Base-by-base conservation (phyloP, 92 coral and sea anemone species). In the Parazoanthus atlanticus region DNA sequence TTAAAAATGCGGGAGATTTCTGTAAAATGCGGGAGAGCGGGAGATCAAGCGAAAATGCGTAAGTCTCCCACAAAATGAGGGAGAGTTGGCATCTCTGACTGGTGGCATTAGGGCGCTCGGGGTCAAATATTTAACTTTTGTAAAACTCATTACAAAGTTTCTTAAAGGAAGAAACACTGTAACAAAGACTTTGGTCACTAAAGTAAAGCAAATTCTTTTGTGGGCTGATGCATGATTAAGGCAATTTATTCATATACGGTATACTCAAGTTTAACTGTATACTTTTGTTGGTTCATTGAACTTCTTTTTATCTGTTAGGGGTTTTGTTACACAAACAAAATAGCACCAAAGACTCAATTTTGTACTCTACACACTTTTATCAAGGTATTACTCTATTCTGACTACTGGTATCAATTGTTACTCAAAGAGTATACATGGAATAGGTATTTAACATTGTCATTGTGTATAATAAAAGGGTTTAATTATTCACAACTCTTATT, bases 301-400 rank as follows among this genome's bases (percentile, higher is more conserved):
- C 47, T 75, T 75, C 47, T 75, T 74, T 75, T 75, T 19, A 40
- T 75, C 79, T 75, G 43, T 75, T 33, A 75, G 79, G 79, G 79
- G 40, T 36, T 3, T 52, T 75, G 79, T 75, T 75, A 75, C 79
- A 75, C 79, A 75, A 75, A 75, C 79, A 75, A 75, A 75, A 75
- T 75, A 75, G 52, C 79, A 36, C 79, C 79, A 33, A 75, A 75
- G 79, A 75, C 49, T 41, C 79, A 75, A 36, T 75, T 75, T 36
- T 75, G 79, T n/a, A 75, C 79, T 36, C 79, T 75, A 36, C 79
- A 75, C 79, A 75, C 79, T 19, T 75, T 75, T 36, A 36, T 75
- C 79, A 75, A 75, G 79, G 79, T 75, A 75, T 75, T 33, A 33
- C 2, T 33, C 2, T 31, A 33, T 75, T 75, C 79, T 30, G 78